Percentiles rank a stretch among this genome's conserved stretches.
Conservation (phyloP, 2,888 invertebrate genomes). For the Oligia fasciuncula region DNA sequence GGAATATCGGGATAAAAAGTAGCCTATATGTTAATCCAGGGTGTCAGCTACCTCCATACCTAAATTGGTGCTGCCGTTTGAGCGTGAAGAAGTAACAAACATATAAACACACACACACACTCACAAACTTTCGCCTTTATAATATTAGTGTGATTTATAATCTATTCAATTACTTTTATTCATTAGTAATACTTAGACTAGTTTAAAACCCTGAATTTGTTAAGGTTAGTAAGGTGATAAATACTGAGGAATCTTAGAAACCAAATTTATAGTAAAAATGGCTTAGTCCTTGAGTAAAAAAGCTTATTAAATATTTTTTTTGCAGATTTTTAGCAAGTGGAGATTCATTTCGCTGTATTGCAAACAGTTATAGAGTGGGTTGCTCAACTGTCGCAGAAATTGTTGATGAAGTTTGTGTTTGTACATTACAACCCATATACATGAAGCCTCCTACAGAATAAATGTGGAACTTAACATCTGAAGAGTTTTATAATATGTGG, state of each 20-base stretch:
- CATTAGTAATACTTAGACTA: no score
- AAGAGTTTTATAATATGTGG: constrained; percentile 51
- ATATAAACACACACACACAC: no score
- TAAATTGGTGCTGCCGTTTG: no score
- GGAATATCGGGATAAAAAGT: no score
- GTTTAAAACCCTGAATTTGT: neutral
- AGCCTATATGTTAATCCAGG: no score
- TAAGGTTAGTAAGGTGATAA: constrained; percentile 12
- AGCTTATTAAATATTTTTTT: neutral
- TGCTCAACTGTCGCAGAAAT: constrained; percentile 17
- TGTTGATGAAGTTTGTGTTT: constrained; percentile 16
- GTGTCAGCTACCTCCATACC: no score
- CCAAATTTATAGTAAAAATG: constrained; percentile 2
- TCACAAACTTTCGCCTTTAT: no score
- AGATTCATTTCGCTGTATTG: constrained; percentile 19
- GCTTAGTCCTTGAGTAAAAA: neutral
- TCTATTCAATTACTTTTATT: no score
- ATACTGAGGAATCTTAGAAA: constrained; percentile 11
- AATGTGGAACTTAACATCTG: constrained; percentile 46
- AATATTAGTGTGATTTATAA: no score
- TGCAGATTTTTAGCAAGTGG: constrained; percentile 10
- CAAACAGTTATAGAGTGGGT: constrained; percentile 21
- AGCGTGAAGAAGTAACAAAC: no score
- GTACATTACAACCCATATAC: constrained; percentile 55
- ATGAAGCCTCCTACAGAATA: constrained; percentile 57